These are phyloP conservation scores for Netelia inedita DNA, from an alignment of 2,888 invertebrate genomes.

Conservation along the genomic window DNA sequence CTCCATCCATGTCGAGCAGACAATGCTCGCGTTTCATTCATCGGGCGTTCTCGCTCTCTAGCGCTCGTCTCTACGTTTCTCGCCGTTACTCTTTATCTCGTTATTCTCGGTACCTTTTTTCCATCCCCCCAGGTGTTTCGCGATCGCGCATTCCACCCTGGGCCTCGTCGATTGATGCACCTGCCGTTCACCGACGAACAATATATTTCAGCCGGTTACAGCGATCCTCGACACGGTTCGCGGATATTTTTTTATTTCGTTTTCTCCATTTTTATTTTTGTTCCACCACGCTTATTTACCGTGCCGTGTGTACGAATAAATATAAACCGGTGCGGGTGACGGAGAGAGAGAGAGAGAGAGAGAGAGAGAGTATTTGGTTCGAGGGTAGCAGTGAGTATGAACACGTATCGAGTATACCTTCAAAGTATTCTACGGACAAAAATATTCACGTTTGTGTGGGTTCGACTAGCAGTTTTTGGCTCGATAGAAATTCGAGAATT, in stretches of 20 bases:
- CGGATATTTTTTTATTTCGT: not conserved
- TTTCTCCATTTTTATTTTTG: not conserved
- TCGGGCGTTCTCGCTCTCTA: slow-evolving; percentile 47
- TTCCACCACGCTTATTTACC: slow-evolving; percentile 10
- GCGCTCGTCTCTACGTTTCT: slow-evolving; percentile 34
- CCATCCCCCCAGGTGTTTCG: slow-evolving; percentile 31
- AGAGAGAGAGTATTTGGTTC: not conserved
- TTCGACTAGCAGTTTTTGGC: not conserved
- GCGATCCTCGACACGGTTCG: slow-evolving; percentile 23
- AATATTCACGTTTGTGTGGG: not conserved
- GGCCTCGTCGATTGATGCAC: slow-evolving; percentile 48
- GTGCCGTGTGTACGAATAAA: not conserved
- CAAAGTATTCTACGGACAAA: not conserved
- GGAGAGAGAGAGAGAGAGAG: not conserved
- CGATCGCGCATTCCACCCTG: slow-evolving; percentile 22
- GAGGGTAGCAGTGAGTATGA: not conserved
- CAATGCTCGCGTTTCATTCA: slow-evolving; percentile 56
- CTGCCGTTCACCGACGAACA: slow-evolving; percentile 42
- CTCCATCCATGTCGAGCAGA: slow-evolving; percentile 34
- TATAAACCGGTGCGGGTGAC: not conserved
- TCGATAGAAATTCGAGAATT: not conserved
- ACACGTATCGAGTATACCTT: not conserved
- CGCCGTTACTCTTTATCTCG: slow-evolving; percentile 13
- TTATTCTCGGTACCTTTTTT: slow-evolving; percentile 19
- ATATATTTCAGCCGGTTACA: slow-evolving; percentile 41